Base-by-base conservation (phyloP, 2,797 vertebrate genomes). In the Clarias fuscus region DNA sequence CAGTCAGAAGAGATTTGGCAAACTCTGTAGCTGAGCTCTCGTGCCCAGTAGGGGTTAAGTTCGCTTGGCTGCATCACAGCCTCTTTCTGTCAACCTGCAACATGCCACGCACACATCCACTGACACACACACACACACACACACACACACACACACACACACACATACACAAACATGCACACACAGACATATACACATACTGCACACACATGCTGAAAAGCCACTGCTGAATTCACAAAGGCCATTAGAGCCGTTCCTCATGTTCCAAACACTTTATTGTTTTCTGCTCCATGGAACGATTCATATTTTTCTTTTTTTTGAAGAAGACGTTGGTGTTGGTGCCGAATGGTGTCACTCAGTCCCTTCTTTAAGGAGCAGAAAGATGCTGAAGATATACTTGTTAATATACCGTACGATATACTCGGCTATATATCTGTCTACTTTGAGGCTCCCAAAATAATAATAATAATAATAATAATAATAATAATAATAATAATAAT, bases 71-170 rank as follows among this genome's bases (percentile, higher is more conserved):
- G 95, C 85, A 59, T 92, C 88, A 94, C 95, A 97, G 96, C 97
- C 97, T 96, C 96, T 96, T 97, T 97, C 97, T 97, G 96, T 97
- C 96, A 97, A 94, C 94, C 93, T 85, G 88, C 91, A 94, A 92
- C 92, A 89, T 61, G 33, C 84, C 79, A 80, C 40, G 27, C 82
- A 72, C 73, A 86, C 86, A 73, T n/a, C 18, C 84, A 30, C 58
- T 24, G 37, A 68, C 61, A 53, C 43, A 58, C 67, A 64, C 93
- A 94, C 94, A 64, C 62, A 64, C 62, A 64, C 62, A 13, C 24
- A n/a, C 62, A n/a, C 62, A n/a, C 24, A n/a, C 62, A n/a, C 62
- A n/a, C 62, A n/a, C 62, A 64, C 61, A 64, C 61, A 24, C 61
- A 62, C 61, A 62, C 61, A 62, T 20, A 62, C 61, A 64, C 61